Base-by-base conservation (phyloP, 2,797 vertebrate species). In the Silurus lanzhouensis region DNA sequence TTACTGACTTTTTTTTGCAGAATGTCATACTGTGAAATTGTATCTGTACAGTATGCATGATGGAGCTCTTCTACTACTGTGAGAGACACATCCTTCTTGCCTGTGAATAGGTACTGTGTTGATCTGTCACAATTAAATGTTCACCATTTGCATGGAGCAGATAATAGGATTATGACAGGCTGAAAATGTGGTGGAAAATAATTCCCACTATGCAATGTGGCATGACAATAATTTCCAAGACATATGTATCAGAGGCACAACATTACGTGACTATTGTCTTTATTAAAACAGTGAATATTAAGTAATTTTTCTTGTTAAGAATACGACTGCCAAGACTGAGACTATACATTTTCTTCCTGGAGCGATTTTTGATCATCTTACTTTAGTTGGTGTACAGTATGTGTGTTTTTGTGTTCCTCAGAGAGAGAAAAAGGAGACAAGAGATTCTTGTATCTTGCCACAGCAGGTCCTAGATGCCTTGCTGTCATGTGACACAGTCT, bases 401-500 rank as follows among this genome's bases (percentile, higher is more conserved):
- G 25, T 66, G 46, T 78, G 22, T 67, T 66, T 75, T 31, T 85
- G 15, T n/a, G 15, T 55, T 19, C 46, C 8, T 82, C 57, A 60
- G 27, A 38, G 38, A 52, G 55, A 48, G 79, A 38, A 81, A 20
- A 67, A 14, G n/a, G 52, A 81, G 68, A 67, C 19, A 66, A 92
- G 91, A 89, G 63, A 81, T 67, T 19, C 89, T 80, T 81, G 72
- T 79, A 75, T 76, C 64, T 64, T 95, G 93, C 94, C 92, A 91
- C 88, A 90, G 93, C 93, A 93, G 91, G 90, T 93, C 95, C 92
- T 92, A 95, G 95, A 95, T 95, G 94, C 95, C 94, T 94, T 93
- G 92, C 92, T 83, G 90, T 92, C 92, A 93, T 90, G 91, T 90
- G 92, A 94, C 94, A 90, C 91, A 91, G 91, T 82, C 92, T 93